These are phyloP conservation scores for Oryzias celebensis DNA, from an alignment of 2,113 vertebrate genomes.

Conservation along the genomic window DNA sequence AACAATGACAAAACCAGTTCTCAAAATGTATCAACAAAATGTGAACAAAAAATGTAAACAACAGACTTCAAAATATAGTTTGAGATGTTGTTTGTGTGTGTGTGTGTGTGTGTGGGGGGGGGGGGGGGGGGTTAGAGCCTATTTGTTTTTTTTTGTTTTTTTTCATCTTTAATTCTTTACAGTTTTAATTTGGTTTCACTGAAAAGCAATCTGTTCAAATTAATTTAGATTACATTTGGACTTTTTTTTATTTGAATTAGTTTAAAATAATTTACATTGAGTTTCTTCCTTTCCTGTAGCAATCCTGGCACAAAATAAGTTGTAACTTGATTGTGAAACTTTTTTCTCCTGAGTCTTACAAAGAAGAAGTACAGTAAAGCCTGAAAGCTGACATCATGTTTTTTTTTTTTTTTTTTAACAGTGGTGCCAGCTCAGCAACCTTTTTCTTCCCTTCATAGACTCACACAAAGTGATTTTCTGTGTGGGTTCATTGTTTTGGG, in stretches of 20 bases:
- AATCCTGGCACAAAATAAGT: constrained; percentile 13
- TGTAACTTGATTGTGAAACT: constrained; percentile 22
- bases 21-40: neutral
- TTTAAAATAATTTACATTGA: neutral
- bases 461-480: constrained; percentile 58
- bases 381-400: constrained; percentile 59
- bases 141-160: too few relatives aligned
- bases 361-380: constrained; percentile 38
- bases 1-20: neutral
- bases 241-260: too few relatives aligned
- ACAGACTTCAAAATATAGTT: too few relatives aligned
- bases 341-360: constrained; percentile 42
- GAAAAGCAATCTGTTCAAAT: too few relatives aligned
- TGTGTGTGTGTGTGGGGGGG: too few relatives aligned
- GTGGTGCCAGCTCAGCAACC: constrained; percentile 56
- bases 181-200: too few relatives aligned
- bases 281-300: constrained; percentile 12
- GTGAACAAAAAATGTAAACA: too few relatives aligned
- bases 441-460: constrained; percentile 29
- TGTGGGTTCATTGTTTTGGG: constrained; percentile 73
- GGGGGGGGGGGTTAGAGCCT: too few relatives aligned
- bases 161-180: too few relatives aligned
- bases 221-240: too few relatives aligned
- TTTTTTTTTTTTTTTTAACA: constrained; percentile 30
- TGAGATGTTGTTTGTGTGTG: too few relatives aligned